These are phyloP conservation scores for Cottus gobio DNA, from an alignment of 2,113 vertebrate genomes.

Conservation along the genomic window DNA sequence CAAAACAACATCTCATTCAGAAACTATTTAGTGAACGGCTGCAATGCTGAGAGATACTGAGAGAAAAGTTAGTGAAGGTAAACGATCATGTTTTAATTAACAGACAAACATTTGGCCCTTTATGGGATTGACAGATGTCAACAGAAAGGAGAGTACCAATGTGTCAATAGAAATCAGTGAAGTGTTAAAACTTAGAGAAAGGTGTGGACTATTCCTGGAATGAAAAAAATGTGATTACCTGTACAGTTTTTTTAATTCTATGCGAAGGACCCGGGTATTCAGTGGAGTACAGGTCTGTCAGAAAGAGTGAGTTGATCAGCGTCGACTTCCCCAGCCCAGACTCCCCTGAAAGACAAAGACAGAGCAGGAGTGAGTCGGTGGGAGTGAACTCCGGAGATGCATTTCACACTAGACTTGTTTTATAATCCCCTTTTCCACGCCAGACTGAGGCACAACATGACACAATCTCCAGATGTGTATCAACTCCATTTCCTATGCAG, in stretches of 20 bases:
- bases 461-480: conserved; percentile 61
- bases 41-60: neutral
- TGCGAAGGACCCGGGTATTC: conserved; percentile 96
- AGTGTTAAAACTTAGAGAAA: neutral
- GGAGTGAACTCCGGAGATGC: conserved; percentile 16
- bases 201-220: neutral
- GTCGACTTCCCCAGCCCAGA: conserved; percentile 98
- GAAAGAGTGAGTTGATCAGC: conserved; percentile 97
- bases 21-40: conserved; percentile 14
- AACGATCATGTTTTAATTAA: neutral
- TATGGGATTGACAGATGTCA: neutral
- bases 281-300: conserved; percentile 95
- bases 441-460: conserved; percentile 26
- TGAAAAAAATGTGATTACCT: conserved; percentile 82
- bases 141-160: neutral
- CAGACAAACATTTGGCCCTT: neutral
- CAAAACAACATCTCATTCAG: conserved; percentile 45
- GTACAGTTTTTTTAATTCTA: conserved; percentile 97
- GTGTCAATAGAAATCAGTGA: neutral
- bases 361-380: conserved; percentile 22
- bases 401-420: conserved; percentile 39
- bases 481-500: neutral
- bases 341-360: conserved; percentile 87
- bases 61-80: neutral
- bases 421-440: conserved; percentile 27